phyloP scores from a whole-genome alignment of 2,113 vertebrate genomes.

The Takifugu bimaculatus region DNA sequence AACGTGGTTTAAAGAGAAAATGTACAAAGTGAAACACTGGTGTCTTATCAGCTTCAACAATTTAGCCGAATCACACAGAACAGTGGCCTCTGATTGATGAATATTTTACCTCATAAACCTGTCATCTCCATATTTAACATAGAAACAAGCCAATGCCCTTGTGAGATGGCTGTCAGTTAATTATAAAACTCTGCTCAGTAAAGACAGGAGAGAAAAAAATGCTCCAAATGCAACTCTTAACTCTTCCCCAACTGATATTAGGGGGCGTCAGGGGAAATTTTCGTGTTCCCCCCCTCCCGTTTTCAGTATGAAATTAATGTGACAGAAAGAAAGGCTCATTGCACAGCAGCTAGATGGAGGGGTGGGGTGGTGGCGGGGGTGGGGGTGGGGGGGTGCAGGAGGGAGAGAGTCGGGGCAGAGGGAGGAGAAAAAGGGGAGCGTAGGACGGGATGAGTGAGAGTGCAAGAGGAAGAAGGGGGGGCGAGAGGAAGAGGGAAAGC shows the following conservation, averaged over 20 bases:
- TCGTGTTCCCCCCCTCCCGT: slow-evolving; percentile 51
- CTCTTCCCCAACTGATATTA: slow-evolving; percentile 75
- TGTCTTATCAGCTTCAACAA: slow-evolving; percentile 57
- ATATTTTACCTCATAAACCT: slow-evolving; percentile 76
- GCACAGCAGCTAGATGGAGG: slow-evolving; percentile 70
- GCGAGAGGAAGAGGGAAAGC: slow-evolving; percentile 18
- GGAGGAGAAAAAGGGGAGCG: slow-evolving; percentile 25
- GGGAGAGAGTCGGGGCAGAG: slow-evolving; percentile 40
- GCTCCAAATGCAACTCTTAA: slow-evolving; percentile 76
- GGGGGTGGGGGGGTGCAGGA: slow-evolving; percentile 36
- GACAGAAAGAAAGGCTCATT: slow-evolving; percentile 80
- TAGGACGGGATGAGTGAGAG: slow-evolving; percentile 48
- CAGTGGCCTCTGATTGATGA: slow-evolving; percentile 58
- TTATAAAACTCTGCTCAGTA: slow-evolving; percentile 76
- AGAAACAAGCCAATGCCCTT: slow-evolving; percentile 72
- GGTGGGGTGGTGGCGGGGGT: slow-evolving; percentile 27
- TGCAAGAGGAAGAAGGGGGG: slow-evolving; percentile 40
- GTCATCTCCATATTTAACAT: slow-evolving; percentile 75
- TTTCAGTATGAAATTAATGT: slow-evolving; percentile 77
- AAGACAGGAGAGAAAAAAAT: slow-evolving; percentile 72
- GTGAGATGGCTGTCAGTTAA: slow-evolving; percentile 79
- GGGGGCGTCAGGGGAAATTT: slow-evolving; percentile 76
- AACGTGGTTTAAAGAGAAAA: slow-evolving; percentile 45
- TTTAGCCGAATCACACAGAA: slow-evolving; percentile 58
- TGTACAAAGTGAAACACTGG: slow-evolving; percentile 59